Conservation (phyloP, 2,888 invertebrate species). For the Mesorhabditis belari region DNA sequence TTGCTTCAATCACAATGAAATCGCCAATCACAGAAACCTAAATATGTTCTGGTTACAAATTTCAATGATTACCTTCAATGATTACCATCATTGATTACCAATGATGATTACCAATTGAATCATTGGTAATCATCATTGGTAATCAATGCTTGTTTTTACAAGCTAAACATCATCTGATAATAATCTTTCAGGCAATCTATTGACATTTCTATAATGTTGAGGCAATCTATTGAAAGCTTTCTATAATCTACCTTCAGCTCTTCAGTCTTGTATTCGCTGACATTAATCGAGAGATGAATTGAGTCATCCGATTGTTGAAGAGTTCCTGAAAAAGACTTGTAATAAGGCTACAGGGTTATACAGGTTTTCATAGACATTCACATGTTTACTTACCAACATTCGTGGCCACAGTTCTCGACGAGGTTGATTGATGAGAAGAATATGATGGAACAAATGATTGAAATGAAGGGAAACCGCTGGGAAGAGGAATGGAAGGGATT, state of each 20-base stretch:
- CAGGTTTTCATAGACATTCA: not conserved
- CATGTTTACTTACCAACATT: not conserved
- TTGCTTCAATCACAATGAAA: conserved; percentile 41
- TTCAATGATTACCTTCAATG: not conserved
- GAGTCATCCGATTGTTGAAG: conserved; percentile 40
- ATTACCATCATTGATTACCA: not conserved
- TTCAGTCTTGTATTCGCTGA: conserved; percentile 40
- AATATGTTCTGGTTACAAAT: conserved; percentile 2
- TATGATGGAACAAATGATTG: not conserved
- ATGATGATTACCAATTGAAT: no score
- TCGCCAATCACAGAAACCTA: conserved; percentile 45
- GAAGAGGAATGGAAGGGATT: no score
- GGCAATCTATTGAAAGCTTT: not conserved
- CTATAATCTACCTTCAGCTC: conserved; percentile 35
- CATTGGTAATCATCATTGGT: no score
- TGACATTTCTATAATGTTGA: no score
- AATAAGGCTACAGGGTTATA: not conserved
- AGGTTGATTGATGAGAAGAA: conserved; percentile 7
- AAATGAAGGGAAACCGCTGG: not conserved
- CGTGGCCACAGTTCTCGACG: not conserved
- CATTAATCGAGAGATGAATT: conserved; percentile 41
- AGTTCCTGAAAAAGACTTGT: conserved; percentile 18
- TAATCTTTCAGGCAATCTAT: no score
- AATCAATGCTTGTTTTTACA: not conserved
- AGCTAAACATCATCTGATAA: no score